A percentile compares a stretch with the other conserved stretches of the same genome.
These are phyloP conservation scores for Bradynema listronoti DNA, from an alignment of 1,140 invertebrate species.

Conservation along the genomic window DNA sequence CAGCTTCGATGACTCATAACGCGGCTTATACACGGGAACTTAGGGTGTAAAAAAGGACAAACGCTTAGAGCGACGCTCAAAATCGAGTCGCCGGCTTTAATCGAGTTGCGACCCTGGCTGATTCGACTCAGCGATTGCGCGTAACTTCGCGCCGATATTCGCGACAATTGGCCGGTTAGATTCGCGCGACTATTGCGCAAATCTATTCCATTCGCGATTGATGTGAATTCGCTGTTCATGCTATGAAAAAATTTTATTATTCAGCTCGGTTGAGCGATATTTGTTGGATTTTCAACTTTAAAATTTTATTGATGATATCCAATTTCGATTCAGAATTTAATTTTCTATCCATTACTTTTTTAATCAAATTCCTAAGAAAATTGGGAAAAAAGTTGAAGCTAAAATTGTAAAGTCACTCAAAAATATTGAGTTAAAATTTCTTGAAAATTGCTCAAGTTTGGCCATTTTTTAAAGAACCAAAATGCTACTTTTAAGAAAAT, in stretches of 20 bases:
- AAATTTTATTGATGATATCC: no score
- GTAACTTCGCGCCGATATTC: slow-evolving; percentile 50
- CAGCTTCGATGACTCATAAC: no score
- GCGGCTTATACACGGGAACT: no score
- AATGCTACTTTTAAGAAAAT: no score
- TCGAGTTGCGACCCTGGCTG: slow-evolving; percentile 33
- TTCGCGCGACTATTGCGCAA: slow-evolving; percentile 38
- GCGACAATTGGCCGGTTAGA: slow-evolving; percentile 39
- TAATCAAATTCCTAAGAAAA: no score
- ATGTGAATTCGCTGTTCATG: slow-evolving; percentile 40
- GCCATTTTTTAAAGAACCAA: no score
- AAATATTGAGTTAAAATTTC: no score
- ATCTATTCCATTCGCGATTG: slow-evolving; percentile 24
- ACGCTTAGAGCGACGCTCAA: slow-evolving; percentile 48
- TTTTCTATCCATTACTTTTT: no score
- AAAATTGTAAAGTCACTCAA: no score
- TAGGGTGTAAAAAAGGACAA: slow-evolving; percentile 20
- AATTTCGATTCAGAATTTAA: no score
- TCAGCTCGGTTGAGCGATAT: neutral
- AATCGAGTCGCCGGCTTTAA: slow-evolving; percentile 40
- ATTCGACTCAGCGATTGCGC: slow-evolving; percentile 54
- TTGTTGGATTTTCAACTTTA: neutral
- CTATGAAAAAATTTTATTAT: slow-evolving; percentile 16
- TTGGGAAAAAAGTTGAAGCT: no score
- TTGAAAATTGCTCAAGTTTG: no score